Evolutionary conservation across 2,113 vertebrate species (phyloP).

Genomic region (Etheostoma cragini): DNA sequence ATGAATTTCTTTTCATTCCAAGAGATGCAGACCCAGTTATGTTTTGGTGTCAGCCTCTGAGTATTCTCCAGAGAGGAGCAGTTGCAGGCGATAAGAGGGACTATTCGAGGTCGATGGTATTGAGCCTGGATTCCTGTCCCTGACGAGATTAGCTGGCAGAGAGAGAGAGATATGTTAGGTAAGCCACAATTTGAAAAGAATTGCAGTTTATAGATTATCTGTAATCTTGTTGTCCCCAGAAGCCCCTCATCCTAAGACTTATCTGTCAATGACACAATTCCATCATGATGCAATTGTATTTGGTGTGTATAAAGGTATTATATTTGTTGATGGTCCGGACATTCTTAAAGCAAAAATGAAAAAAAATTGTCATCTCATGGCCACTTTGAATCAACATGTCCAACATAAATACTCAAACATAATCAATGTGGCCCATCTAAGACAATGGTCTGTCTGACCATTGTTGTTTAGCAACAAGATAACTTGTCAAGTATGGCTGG

Average conservation of each 20-base stretch:
- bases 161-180: conserved; percentile 52
- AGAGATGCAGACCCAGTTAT: conserved; percentile 20
- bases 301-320: background rate
- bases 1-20: conserved; percentile 34
- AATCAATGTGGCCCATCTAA: background rate
- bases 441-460: no score
- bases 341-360: background rate
- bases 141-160: conserved; percentile 59
- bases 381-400: background rate
- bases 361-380: background rate
- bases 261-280: conserved; percentile 34
- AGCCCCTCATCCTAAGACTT: conserved; percentile 28
- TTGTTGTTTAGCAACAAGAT: no score
- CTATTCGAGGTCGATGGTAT: conserved; percentile 60
- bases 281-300: conserved; percentile 19
- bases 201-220: conserved; percentile 69
- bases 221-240: conserved; percentile 53
- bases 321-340: background rate
- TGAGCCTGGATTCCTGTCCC: conserved; percentile 63
- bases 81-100: conserved; percentile 58
- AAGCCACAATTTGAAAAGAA: conserved; percentile 65
- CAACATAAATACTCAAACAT: background rate
- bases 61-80: conserved; percentile 40
- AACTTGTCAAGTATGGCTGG: no score
- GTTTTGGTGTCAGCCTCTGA: conserved; percentile 33